Base-by-base conservation (phyloP, 2,797 vertebrate species). In the Brachymystax lenok region DNA sequence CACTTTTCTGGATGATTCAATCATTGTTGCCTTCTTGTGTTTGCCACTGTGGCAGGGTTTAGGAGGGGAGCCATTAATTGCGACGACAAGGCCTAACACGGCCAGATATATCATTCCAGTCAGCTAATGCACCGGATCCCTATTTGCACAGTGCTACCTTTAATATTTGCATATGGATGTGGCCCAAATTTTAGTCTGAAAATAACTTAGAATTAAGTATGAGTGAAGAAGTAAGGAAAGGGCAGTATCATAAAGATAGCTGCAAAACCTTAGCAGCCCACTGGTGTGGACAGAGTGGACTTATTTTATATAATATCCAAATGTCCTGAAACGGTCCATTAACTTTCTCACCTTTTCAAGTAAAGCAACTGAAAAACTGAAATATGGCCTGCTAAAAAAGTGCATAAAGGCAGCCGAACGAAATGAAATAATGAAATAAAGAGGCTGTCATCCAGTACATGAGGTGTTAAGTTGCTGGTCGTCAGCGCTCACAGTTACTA, bases 1-100 rank as follows among this genome's bases (percentile, higher is more conserved):
- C 51, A 21, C 68, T 74, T 79, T 75, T 75, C 70, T 79, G 24
- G 79, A 85, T 74, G 73, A 77, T 64, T 83, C 81, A 79, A 70
- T 84, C 82, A 77, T 80, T 67, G 46, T 61, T 61, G 59, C 21
- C 51, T 74, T 76, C 73, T 76, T 84, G 76, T 46, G 67, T 64
- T 79, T 63, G 46, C 30, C 73, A 35, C 33, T 69, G 71, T 46
- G 66, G 51, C 56, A 71, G 59, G 59, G 59, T 24, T 24, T n/a
- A 24, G n/a, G 59, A 24, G 59, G 59, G 6, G n/a, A 61, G 59
- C 21, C 21, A 61, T 61, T 61, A 10, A 61, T 61, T 61, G 59
- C 21, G 59, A 61, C n/a, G n/a, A 24, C 59, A 8, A 24, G 59
- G 59, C 59, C 59, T 61, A 61, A 24, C 59, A 12, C 59, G 59